Percentiles rank a stretch among this genome's conserved stretches.
phyloP scores from a whole-genome alignment of 2,113 vertebrate species.

The Prunella fulvescens region DNA sequence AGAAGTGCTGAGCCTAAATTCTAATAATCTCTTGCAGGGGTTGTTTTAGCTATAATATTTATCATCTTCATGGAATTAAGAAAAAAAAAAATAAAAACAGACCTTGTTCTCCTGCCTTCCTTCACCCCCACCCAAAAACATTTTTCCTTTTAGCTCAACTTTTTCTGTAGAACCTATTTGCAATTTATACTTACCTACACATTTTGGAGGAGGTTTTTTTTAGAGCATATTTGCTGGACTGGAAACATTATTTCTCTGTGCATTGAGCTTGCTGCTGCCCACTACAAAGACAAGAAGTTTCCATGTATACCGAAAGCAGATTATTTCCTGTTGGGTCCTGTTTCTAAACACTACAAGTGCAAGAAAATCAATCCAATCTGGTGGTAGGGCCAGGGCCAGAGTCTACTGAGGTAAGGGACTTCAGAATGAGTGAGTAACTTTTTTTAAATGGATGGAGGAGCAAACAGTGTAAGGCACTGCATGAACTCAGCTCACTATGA shows the following conservation, averaged over 20 bases:
- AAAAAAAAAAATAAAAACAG: not conserved
- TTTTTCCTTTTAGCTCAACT: not conserved
- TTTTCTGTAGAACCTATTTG: not conserved
- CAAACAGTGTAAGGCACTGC: not conserved
- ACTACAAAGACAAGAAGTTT: constrained; percentile 1
- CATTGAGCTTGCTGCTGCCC: not conserved
- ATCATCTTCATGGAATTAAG: not conserved
- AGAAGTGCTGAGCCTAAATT: not conserved
- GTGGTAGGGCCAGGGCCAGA: not conserved
- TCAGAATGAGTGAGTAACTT: not conserved
- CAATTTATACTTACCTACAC: not conserved
- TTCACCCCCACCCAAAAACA: not conserved
- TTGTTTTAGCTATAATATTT: not conserved
- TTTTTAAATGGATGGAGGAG: not conserved
- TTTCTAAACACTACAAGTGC: not conserved
- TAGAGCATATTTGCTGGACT: not conserved
- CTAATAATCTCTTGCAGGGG: not conserved
- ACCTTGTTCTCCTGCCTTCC: not conserved
- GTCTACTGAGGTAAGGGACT: not conserved
- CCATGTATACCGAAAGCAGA: not conserved
- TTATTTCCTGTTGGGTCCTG: constrained; percentile 21
- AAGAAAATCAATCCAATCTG: not conserved
- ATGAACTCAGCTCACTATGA: not conserved
- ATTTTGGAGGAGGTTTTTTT: not conserved
- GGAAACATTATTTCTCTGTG: not conserved